Base-by-base conservation (phyloP, 2,888 invertebrate species). In the Xestia ashworthii region DNA sequence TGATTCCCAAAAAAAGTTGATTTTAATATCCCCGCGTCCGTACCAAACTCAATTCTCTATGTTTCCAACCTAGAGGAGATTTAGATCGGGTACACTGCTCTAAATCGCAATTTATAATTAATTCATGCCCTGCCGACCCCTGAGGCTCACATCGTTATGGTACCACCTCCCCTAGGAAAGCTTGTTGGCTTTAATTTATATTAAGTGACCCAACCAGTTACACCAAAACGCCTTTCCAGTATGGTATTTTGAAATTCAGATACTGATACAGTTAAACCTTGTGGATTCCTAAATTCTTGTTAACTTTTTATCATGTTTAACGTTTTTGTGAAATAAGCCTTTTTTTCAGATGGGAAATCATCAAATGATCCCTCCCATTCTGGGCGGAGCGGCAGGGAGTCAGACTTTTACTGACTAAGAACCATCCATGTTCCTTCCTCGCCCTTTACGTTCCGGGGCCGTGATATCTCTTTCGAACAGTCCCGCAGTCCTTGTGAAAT, bases 101-200 rank as follows among this genome's bases (percentile, higher is more conserved):
- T 81, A 88, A 89, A 89, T 88, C 86, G 84, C 87, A 85, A 86
- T 88, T 76, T 89, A 88, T 89, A 89, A 89, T 89, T 88, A 89
- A 89, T 89, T 89, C 88, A 88, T 87, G 82, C 82, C 76, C 78
- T 81, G 53, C 84, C 81, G 71, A 78, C 85, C 88, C 77, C 65
- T 25, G 75, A 71, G 81, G 84, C 84, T 87, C 87, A 80, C 74
- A 76, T 79, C 71, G 77, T 88, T 86, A 88, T 86, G 88, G 91
- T 90, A 91, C 89, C 91, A 90, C 88, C 84, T 82, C 81, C 84
- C 84, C 71, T 68, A 81, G 84, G 82, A 86, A 83, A 80, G 85
- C 82, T 85, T 91, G 92, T 91, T 91, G 87, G 87, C 91, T 89
- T 92, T 91, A 91, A 92, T 93, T 92, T 93, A 91, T 90, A 89